Percentiles rank a stretch among this genome's conserved stretches.
Evolutionary conservation across 2,888 invertebrate species (phyloP).

Genomic region (Prostheceraeus crozeri): DNA sequence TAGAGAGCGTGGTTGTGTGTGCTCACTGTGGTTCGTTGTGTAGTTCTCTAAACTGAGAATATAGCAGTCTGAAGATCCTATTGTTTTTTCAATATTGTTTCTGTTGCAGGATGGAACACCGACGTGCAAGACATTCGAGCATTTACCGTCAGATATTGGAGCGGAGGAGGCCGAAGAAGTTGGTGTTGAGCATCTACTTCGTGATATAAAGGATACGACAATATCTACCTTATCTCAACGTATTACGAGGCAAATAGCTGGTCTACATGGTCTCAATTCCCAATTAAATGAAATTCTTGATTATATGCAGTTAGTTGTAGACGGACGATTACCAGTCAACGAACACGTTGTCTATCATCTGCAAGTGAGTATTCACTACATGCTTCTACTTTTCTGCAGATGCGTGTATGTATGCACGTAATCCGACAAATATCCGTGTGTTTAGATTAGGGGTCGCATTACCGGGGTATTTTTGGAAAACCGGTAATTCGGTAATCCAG

Average conservation of each 20-base stretch:
- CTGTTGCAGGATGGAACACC: constrained; percentile 83
- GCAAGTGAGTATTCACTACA: no score
- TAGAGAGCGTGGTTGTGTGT: no score
- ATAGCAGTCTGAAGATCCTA: no score
- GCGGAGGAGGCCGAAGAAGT: constrained; percentile 99
- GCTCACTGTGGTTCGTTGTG: no score
- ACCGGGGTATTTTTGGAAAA: no score
- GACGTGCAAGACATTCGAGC: constrained; percentile 95
- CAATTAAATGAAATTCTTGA: constrained; percentile 84
- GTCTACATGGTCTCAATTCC: constrained; percentile 82
- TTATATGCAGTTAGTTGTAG: constrained; percentile 74
- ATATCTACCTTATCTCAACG: constrained; percentile 75
- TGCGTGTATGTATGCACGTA: no score
- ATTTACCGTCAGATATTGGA: constrained; percentile 97
- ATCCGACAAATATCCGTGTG: no score
- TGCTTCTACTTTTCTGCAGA: no score
- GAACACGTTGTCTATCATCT: constrained; percentile 95
- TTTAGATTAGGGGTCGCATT: no score
- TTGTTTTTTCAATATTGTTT: no score
- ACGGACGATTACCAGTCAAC: constrained; percentile 85
- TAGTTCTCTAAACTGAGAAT: no score
- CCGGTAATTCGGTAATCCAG: no score
- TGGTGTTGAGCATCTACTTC: constrained; percentile 91
- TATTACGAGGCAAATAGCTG: constrained; percentile 88
- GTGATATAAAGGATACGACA: constrained; percentile 57